Evolutionary conservation across 2,113 vertebrate genomes (phyloP), one percentile per base, ranked within the genome.

Genomic region (Rousettus leschenaultii): DNA sequence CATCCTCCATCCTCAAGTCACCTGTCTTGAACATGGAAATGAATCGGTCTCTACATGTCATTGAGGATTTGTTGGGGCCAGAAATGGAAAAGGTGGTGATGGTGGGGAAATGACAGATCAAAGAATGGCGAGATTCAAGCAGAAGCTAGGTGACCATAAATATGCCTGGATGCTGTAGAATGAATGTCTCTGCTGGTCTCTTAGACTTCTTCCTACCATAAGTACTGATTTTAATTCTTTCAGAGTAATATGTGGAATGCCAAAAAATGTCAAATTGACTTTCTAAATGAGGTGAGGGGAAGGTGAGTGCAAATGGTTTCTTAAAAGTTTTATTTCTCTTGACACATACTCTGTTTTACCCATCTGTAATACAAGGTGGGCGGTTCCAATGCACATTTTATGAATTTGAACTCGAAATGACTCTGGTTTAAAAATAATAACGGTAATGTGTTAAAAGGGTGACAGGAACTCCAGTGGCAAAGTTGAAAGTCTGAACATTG

Each of bases 351-450:
- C 93, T 95, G 94, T 96, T 96, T 97, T 92, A 94, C 14, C 92
- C 92, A 97, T 97, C 96, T 96, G 57, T 83, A 97, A 95, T 75
- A 74, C 55, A 77, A 65, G 93, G 96, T 93, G 97, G 96, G 96
- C 7, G 86, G 86, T 92, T 95, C 95, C 96, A 97, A 90, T 43
- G 66, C 94, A 97, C 82, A 78, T 92, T 97, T 98, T 93, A 96
- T 97, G 97, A 98, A 92, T 94, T 98, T 96, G 66, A 94, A 95
- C 98, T 98, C 98, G 96, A 97, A 97, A 80, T 97, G 95, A 91
- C 43, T 98, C 88, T 78, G 94, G 73, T 97, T 98, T 98, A 98
- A 97, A 97, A 98, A 97, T 93, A 97, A 97, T 96, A 97, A 97
- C 95, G 93, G 71, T 97, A 97, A 97, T 97, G 93, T 96, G 75